Percentiles rank a stretch among this genome's conserved stretches.
Evolutionary conservation across 2,797 vertebrate genomes (phyloP).

Genomic region (Prionace glauca): DNA sequence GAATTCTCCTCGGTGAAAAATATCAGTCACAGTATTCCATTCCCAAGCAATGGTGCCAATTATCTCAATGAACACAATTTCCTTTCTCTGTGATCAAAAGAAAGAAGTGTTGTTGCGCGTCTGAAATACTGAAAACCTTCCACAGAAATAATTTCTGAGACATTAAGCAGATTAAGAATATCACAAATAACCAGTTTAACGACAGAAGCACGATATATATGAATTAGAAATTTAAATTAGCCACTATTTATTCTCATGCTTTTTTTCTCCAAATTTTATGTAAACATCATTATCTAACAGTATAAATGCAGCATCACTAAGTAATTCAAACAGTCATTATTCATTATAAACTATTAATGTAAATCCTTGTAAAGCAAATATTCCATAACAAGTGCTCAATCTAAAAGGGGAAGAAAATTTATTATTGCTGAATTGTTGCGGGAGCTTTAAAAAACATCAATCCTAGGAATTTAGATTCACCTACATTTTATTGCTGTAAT

Average conservation of each 20-base stretch:
- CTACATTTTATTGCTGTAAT: neutral
- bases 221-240: neutral
- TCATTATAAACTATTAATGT: conserved; percentile 28
- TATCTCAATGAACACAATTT: neutral
- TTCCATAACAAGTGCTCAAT: neutral
- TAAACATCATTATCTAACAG: conserved; percentile 16
- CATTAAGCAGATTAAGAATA: neutral
- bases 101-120: neutral
- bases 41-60: neutral
- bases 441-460: neutral
- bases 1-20: neutral
- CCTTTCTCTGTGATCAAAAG: neutral
- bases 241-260: conserved; percentile 11
- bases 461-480: neutral
- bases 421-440: neutral
- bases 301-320: neutral
- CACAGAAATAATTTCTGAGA: neutral
- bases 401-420: neutral
- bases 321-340: neutral
- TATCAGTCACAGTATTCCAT: neutral
- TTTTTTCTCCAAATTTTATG: neutral
- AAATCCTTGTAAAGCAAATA: neutral
- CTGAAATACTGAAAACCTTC: neutral
- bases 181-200: neutral
- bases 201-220: no score